These are phyloP conservation scores for Troides helena DNA, from an alignment of 2,888 invertebrate species.

Conservation along the genomic window DNA sequence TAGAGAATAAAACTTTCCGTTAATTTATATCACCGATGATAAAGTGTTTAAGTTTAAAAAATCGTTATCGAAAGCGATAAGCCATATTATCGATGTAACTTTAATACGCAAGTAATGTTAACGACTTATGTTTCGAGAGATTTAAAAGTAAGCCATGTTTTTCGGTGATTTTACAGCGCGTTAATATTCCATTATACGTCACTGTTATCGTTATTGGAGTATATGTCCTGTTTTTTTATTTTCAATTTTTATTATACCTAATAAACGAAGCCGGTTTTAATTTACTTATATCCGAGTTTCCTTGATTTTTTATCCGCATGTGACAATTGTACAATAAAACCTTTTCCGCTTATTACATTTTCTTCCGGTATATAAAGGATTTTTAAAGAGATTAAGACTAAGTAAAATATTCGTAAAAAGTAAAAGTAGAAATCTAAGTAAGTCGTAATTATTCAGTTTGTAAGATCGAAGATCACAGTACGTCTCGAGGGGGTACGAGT, in stretches of 20 bases:
- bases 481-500: too few relatives aligned
- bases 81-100: background rate
- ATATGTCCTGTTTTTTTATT: background rate
- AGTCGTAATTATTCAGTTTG: too few relatives aligned
- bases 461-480: too few relatives aligned
- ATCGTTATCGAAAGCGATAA: background rate
- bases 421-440: background rate
- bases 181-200: background rate
- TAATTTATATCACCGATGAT: slow-evolving; percentile 1
- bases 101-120: background rate
- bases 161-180: background rate
- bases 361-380: background rate
- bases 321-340: background rate
- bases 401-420: background rate
- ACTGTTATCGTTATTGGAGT: too few relatives aligned
- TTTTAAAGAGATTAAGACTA: background rate
- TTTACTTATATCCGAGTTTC: background rate
- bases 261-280: slow-evolving; percentile 1
- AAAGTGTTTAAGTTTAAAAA: background rate
- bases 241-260: background rate
- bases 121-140: background rate
- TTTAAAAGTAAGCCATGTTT: background rate
- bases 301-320: background rate
- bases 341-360: background rate
- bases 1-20: slow-evolving; percentile 2